phyloP scores from a whole-genome alignment of 1,140 invertebrate genomes.

The Pentalonia nigronervosa region DNA sequence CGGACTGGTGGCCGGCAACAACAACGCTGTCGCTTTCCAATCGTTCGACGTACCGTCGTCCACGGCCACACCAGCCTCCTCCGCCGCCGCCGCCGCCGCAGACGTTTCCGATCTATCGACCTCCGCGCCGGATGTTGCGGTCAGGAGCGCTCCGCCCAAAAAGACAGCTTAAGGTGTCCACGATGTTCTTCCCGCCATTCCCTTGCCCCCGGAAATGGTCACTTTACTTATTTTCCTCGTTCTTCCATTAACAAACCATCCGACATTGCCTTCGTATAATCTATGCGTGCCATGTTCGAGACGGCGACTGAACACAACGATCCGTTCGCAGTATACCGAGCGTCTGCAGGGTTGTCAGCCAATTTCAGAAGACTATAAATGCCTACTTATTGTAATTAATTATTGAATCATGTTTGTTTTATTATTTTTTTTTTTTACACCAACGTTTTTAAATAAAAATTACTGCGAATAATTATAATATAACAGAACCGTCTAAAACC shows the following conservation, averaged over 20 bases:
- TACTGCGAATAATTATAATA: neutral
- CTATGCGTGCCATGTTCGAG: neutral
- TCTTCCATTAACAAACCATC: neutral
- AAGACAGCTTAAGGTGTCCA: neutral
- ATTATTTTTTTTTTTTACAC: too few species aligned
- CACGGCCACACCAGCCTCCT: neutral
- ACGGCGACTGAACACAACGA: neutral
- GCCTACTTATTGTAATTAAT: neutral
- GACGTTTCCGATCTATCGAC: neutral
- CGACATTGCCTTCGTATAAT: neutral
- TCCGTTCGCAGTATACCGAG: neutral
- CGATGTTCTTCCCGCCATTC: neutral
- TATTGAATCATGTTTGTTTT: neutral
- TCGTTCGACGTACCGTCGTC: neutral
- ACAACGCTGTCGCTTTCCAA: neutral
- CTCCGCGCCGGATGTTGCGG: neutral
- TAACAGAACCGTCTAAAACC: neutral
- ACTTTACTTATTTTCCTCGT: neutral
- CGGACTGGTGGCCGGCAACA: neutral
- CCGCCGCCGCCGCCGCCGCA: too few species aligned
- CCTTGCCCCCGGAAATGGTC: neutral
- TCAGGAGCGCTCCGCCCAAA: neutral
- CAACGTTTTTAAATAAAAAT: neutral
- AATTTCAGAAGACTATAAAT: conserved; percentile 6
- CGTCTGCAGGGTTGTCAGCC: neutral